Percentiles rank a stretch among this genome's conserved stretches.
Evolutionary conservation across 2,113 vertebrate species (phyloP).

Genomic region (Solenodon paradoxus): DNA sequence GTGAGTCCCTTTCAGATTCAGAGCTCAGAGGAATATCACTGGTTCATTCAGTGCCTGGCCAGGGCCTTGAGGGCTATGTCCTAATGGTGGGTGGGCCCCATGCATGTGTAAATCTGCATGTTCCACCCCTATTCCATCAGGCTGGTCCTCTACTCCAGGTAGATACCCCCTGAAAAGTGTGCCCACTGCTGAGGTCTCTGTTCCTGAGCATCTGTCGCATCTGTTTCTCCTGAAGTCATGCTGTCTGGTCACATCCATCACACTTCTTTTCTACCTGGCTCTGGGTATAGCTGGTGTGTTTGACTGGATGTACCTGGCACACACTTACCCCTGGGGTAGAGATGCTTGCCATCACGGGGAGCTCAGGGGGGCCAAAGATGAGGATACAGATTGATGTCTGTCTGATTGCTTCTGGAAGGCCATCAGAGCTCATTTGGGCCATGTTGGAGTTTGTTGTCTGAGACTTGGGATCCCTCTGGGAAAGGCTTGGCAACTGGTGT

Average conservation of each 20-base stretch:
- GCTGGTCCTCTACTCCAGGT: slow-evolving; percentile 82
- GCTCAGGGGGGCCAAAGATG: not conserved
- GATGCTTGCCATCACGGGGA: not conserved
- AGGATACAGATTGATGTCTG: fast-evolving
- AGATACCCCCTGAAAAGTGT: not conserved
- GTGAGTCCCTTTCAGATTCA: not conserved
- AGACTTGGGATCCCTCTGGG: not conserved
- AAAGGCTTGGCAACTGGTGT: not conserved
- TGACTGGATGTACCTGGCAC: not conserved
- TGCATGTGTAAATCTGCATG: slow-evolving; percentile 80
- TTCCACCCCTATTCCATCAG: slow-evolving; percentile 88
- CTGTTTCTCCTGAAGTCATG: not conserved
- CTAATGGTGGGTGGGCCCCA: slow-evolving; percentile 51
- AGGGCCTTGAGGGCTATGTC: not conserved
- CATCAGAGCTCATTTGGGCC: not conserved
- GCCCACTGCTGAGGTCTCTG: not conserved
- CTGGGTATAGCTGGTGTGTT: not conserved
- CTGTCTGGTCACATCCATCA: not conserved
- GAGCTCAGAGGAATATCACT: slow-evolving; percentile 47
- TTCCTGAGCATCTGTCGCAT: too few relatives aligned
- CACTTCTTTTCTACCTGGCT: not conserved
- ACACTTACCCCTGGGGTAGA: too few relatives aligned
- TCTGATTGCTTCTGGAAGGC: not conserved
- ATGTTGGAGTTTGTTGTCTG: not conserved
- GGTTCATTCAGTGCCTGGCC: not conserved